Evolutionary conservation across 1,140 invertebrate species (phyloP), one percentile per base, ranked within the genome.

Genomic region (Heliconius hermathena): DNA sequence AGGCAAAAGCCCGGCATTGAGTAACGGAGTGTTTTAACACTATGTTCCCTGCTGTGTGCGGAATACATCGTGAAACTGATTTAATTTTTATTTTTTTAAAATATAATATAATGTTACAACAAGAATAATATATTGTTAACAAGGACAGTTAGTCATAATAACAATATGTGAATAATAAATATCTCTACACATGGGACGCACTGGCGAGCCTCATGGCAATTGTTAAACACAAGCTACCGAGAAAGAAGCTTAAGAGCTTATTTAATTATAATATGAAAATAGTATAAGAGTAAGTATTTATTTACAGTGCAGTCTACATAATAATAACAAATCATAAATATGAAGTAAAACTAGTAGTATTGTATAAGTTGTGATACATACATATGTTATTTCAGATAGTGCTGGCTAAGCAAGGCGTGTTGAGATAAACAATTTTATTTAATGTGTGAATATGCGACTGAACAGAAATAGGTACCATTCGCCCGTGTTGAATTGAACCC

Each of bases 81-180:
- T 36, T 36, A 36, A 36, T 6, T 36, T 8, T 0, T 6, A 8
- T 6, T 36, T 36, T 33, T 36, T 36, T 36, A n/a, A n/a, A n/a
- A n/a, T n/a, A n/a, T 36, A 6, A 60, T 60, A 26, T 66, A 66
- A 66, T 29, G 3, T 66, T 66, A 66, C 22, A 66, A 66, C 11
- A 29, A 66, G 60, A 66, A 66, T 66, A 26, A 66, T 66, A 66
- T 29, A 22, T 13, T 16, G 60, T 66, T 29, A 26, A 66, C 60
- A 66, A 66, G 60, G 60, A 66, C 60, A 66, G 26, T 66, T 66
- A 66, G 60, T 26, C 60, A 66, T 66, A 29, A 66, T 29, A 66
- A 66, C 60, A 66, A 66, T 66, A 66, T 29, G 60, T 66, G 60
- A 66, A 66, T 66, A 29, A 66, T 66, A 66, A 66, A 66, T 66